Percentiles rank a stretch among this genome's conserved stretches.
These are phyloP conservation scores for Cheilosia vernalis DNA, from an alignment of 2,888 invertebrate genomes.

Conservation along the genomic window DNA sequence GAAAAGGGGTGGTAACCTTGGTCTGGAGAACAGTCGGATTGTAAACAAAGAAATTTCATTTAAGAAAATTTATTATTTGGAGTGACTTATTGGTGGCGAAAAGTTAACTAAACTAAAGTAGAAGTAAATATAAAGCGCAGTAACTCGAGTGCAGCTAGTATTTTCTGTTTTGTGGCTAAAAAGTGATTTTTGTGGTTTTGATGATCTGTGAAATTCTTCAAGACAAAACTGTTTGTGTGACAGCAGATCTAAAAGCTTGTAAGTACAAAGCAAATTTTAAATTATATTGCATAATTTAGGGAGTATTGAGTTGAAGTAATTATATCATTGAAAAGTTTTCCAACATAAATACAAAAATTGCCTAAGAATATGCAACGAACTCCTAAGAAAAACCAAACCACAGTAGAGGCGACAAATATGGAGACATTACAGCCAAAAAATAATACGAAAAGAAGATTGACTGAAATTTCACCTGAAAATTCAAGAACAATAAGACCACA, in stretches of 20 bases:
- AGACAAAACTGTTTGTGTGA: not conserved
- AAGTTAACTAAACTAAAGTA: no score
- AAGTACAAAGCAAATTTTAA: not conserved
- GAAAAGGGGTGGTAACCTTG: no score
- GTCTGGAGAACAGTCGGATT: no score
- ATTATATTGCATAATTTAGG: not conserved
- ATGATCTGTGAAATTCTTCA: no score
- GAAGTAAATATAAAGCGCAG: no score
- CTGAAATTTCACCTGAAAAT: slow-evolving; percentile 2
- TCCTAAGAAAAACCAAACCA: not conserved
- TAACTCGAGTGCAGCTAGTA: no score
- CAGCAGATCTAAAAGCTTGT: not conserved
- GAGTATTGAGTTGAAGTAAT: not conserved
- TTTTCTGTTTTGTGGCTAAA: no score
- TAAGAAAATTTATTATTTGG: no score
- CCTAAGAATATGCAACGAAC: not conserved
- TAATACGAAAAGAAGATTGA: not conserved
- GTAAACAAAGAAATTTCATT: no score
- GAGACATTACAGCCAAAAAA: not conserved
- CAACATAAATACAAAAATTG: not conserved
- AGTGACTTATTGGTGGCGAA: no score
- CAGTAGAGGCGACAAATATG: slow-evolving; percentile 1
- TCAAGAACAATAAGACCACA: not conserved
- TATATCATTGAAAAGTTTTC: not conserved
- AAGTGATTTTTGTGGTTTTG: no score